Evolutionary conservation across 2,888 invertebrate species (phyloP).

Genomic region (Phortica magna): DNA sequence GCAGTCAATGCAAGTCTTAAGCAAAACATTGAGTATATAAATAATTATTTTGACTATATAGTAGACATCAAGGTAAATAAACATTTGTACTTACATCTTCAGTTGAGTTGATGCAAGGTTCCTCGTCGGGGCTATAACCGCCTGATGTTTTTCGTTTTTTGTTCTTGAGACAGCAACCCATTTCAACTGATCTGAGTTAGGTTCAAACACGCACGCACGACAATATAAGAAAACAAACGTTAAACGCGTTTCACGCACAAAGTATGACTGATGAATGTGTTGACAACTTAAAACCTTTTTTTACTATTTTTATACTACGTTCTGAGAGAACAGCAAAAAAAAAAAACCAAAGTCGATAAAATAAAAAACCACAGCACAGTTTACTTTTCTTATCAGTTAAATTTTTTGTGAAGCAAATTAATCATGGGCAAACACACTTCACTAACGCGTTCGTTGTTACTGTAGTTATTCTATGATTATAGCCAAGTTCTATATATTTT

Average conservation of each 20-base stretch:
- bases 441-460: not conserved
- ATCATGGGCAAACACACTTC: not conserved
- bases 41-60: too few species aligned
- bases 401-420: not conserved
- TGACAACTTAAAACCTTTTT: not conserved
- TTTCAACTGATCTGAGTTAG: not conserved
- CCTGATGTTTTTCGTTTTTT: not conserved
- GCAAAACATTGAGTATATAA: too few species aligned
- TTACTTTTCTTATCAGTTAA: not conserved
- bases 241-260: not conserved
- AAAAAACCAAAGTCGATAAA: not conserved
- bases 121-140: not conserved
- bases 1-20: too few species aligned
- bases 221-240: not conserved
- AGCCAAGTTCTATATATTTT: not conserved
- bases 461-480: too few species aligned
- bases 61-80: too few species aligned
- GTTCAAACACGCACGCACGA: not conserved
- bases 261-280: not conserved
- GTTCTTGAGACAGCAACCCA: constrained; percentile 29
- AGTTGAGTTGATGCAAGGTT: not conserved
- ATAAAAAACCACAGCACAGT: not conserved
- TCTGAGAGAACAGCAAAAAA: not conserved
- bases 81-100: constrained; percentile 23
- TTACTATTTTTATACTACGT: not conserved